Evolutionary conservation across 2,797 vertebrate species (phyloP), one percentile per base, ranked within the genome.

Genomic region (Eospalax fontanierii): DNA sequence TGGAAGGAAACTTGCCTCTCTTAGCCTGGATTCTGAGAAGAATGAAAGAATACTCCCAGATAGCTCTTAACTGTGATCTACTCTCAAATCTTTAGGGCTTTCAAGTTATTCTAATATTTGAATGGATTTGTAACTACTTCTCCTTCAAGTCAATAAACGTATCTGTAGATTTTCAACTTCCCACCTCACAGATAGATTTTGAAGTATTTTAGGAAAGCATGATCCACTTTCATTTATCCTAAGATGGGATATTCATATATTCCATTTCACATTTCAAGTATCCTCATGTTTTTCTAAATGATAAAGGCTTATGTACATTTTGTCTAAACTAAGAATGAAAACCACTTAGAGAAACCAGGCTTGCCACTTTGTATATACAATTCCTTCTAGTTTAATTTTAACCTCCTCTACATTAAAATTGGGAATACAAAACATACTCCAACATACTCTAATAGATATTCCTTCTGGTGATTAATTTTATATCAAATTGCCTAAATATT

Each of bases 51-150:
- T 9, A 75, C n/a, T 76, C 54, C 38, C 76, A 73, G 19, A 79
- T 40, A 91, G 82, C 87, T 92, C 59, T 86, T 83, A 79, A 82
- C 54, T 71, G 75, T 54, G 11, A 82, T 43, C 46, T 78, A 61
- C 21, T 15, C 30, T 78, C 68, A 57, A 90, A 65, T 46, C 26
- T 93, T 76, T 33, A 7, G 63, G 16, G 38, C 59, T 95, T 92
- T 95, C 66, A 95, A 81, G 78, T n/a, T 80, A 74, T 57, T 68
- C n/a, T 35, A 93, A 90, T 26, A 84, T 75, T 80, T 85, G 66
- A 86, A 82, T 70, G 76, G 16, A 88, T 89, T 87, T 94, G 84
- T n/a, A 35, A 54, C 66, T 57, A 6, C 65, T 94, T 80, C 38
- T 90, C 18, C 87, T 66, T 86, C 75, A 93, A 86, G 22, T 30